Evolutionary conservation across 2,888 invertebrate genomes (phyloP), one percentile per base, ranked within the genome.

Genomic region (Pelosia muscerda): DNA sequence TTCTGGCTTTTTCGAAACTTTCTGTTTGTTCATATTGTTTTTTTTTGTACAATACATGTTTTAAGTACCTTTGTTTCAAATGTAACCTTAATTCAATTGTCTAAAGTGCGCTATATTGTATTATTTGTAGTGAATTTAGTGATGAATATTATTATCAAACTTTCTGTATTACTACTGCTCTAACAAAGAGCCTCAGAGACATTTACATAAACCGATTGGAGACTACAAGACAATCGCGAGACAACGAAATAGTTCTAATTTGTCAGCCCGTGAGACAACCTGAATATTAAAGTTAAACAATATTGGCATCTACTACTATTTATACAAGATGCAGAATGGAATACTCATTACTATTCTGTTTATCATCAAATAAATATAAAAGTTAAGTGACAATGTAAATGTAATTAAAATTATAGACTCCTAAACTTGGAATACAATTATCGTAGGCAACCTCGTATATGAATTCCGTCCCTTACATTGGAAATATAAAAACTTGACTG

Each of bases 61-160:
- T 60, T 63, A 49, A 26, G 22, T 22, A 66, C 19, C 10, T 62
- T 65, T 74, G 58, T 78, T 66, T 42, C 1, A 65, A 68, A 68
- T 64, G 54, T 61, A 11, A 53, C 22, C 61, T 67, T 55, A 55
- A 13, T 25, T 65, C 25, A 34, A 31, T 65, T 28, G 19, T 6
- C 1, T 2, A 25, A 3, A 53, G 15, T 49, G 15, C 13, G 19
- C 25, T 25, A 25, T 59, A n/a, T 49, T n/a, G 9, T 49, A 8
- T 49, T 49, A n/a, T 8, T 49, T 49, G 8, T 8, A 49, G 49
- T 19, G 11, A 31, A 31, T 31, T 31, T 1, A 31, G 8, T 13
- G 10, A 34, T 34, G 1, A 1, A 42, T 6, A 6, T 42, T 49
- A 9, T n/a, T 8, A 42, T 4, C 3, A 28, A 31, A 42, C 6